Base-by-base conservation (phyloP, 2,797 vertebrate species). In the Pangasius sanitwongsei region DNA sequence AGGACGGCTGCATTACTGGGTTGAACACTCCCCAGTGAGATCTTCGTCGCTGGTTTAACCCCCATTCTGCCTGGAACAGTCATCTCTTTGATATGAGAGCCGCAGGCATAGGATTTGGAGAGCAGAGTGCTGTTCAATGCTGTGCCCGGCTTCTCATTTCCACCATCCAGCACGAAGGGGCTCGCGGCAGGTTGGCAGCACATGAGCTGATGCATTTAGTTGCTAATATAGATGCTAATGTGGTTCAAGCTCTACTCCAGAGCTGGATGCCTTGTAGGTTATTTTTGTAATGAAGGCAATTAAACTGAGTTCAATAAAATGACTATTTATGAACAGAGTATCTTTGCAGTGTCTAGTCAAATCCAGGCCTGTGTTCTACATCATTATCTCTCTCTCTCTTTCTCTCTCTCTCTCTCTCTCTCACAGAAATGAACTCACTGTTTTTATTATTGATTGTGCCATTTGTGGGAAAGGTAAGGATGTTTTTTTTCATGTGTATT, bases 141-240 rank as follows among this genome's bases (percentile, higher is more conserved):
- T 23, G 44, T 84, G 86, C 85, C 86, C 18, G 57, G 83, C 72
- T 85, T 88, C 57, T 16, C 70, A 83, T 88, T 87, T 77, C 44
- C 69, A 48, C 53, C 77, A 84, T 78, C 63, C 74, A 16, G 86
- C 86, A 87, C 41, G 25, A 16, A 77, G 86, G 80, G 72, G 87
- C 84, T 90, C 37, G 72, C 86, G 84, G 89, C 83, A 69, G 82
- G 67, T 86, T 85, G 88, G 81, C 87, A 82, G 81, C 87, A 61
- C 67, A 77, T 53, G 53, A 85, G 84, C 83, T 44, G 74, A 28
- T 87, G 89, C 86, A 86, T 87, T 89, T 83, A 89, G 84, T 86
- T 88, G 83, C 87, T 91, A 89, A 91, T 92, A 91, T 92, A 90
- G 90, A 92, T 91, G 91, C 87, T 90, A 90, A 91, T 91, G 85